Conservation (phyloP, 2,888 invertebrate genomes). For the Dasypolia templi region DNA sequence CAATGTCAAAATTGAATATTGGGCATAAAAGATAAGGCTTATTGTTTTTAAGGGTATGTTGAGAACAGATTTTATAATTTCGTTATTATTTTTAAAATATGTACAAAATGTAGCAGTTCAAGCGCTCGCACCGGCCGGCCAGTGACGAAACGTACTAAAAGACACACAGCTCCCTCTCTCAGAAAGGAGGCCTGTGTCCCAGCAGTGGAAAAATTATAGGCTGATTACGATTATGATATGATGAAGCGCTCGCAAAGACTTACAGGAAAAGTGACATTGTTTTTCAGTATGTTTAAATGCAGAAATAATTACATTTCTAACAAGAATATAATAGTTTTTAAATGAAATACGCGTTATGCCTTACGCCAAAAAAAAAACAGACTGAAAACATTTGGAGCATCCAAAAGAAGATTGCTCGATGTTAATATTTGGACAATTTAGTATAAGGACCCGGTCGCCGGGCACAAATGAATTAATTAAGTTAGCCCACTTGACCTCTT, state of each 20-base stretch:
- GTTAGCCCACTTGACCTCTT: constrained; percentile 63
- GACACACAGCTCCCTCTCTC: too few species aligned
- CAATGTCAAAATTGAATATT: too few species aligned
- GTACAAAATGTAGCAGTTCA: too few species aligned
- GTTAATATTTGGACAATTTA: constrained; percentile 43
- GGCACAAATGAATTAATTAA: constrained; percentile 65
- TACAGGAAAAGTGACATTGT: background rate
- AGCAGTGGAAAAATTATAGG: too few species aligned
- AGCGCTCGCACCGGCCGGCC: too few species aligned
- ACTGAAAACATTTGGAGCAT: constrained; percentile 16
- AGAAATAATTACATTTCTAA: background rate
- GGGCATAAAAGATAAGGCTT: too few species aligned
- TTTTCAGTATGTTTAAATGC: background rate
- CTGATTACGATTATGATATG: too few species aligned
- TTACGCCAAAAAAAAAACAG: background rate
- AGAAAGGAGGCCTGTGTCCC: too few species aligned
- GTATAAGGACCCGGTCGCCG: constrained; percentile 2
- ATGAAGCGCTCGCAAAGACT: background rate
- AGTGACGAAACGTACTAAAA: too few species aligned
- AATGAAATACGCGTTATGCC: background rate
- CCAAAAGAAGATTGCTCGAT: constrained; percentile 25
- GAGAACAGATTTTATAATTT: too few species aligned
- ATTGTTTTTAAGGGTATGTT: too few species aligned
- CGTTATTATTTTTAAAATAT: too few species aligned
- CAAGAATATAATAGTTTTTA: background rate